Evolutionary conservation across 2,888 invertebrate species (phyloP).

Genomic region (Acleris emargana): DNA sequence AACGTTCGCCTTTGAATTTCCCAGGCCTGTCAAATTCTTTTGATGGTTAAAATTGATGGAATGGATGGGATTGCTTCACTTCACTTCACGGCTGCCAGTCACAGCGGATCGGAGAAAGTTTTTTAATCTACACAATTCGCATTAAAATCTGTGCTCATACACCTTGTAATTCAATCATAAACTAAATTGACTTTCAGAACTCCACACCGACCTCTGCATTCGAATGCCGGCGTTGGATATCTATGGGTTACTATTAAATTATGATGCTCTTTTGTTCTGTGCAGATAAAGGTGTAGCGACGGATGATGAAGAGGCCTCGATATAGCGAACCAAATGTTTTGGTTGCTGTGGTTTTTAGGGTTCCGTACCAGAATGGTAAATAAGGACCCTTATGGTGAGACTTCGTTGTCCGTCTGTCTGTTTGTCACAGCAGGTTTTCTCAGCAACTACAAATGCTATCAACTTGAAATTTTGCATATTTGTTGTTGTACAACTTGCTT

Average conservation of each 20-base stretch:
- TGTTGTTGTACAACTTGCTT: too few species aligned
- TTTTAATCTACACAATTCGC: slow-evolving; percentile 37
- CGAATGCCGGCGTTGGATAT: not conserved
- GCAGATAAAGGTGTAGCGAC: slow-evolving; percentile 1
- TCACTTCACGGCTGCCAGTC: slow-evolving; percentile 35
- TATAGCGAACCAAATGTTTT: too few species aligned
- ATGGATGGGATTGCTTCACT: slow-evolving; percentile 17
- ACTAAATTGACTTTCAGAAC: slow-evolving; percentile 31
- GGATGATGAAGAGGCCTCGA: not conserved
- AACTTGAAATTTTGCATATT: too few species aligned
- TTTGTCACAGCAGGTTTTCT: too few species aligned
- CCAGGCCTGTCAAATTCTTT: slow-evolving; percentile 31
- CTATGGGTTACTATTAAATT: slow-evolving; percentile 8
- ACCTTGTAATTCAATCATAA: slow-evolving; percentile 29
- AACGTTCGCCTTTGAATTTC: slow-evolving; percentile 22
- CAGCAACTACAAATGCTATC: too few species aligned
- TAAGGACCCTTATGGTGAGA: too few species aligned
- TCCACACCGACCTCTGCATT: slow-evolving; percentile 24
- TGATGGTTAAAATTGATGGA: slow-evolving; percentile 36
- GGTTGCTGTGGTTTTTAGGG: too few species aligned
- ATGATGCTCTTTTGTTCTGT: slow-evolving; percentile 20
- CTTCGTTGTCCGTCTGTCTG: too few species aligned
- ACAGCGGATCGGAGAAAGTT: slow-evolving; percentile 35
- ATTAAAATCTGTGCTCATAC: slow-evolving; percentile 31
- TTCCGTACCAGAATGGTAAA: too few species aligned